Conservation (phyloP, 2,888 invertebrate genomes). For the Thalpophila matura region DNA sequence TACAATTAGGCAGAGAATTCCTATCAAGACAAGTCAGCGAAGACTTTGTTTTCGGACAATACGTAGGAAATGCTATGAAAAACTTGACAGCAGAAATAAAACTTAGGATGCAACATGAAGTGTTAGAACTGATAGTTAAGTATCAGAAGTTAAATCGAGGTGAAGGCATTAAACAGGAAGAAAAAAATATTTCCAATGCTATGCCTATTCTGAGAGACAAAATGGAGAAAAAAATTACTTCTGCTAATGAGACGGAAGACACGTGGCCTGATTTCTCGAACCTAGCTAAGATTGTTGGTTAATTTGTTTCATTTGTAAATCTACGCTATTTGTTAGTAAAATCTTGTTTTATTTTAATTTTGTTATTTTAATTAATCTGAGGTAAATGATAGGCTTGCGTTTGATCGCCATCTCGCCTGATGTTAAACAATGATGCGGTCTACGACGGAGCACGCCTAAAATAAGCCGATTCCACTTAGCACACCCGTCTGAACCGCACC, state of each 20-base stretch:
- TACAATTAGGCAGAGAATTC: constrained; percentile 80
- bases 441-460: too few species aligned
- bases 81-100: constrained; percentile 77
- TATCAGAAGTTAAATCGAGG: constrained; percentile 70
- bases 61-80: constrained; percentile 81
- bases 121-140: constrained; percentile 81
- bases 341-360: constrained; percentile 4
- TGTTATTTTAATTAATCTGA: constrained; percentile 5
- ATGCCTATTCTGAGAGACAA: constrained; percentile 65
- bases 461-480: too few species aligned
- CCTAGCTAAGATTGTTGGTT: constrained; percentile 83
- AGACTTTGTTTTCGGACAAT: constrained; percentile 87
- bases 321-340: constrained; percentile 22
- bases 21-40: constrained; percentile 80
- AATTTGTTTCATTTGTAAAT: constrained; percentile 23
- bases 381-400: too few species aligned
- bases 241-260: constrained; percentile 80
- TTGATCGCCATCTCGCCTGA: too few species aligned
- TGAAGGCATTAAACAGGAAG: constrained; percentile 53
- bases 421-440: too few species aligned
- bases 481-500: too few species aligned
- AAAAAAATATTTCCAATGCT: constrained; percentile 22
- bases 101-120: constrained; percentile 82
- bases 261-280: constrained; percentile 85
- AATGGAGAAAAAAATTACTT: constrained; percentile 68